Evolutionary conservation across 2,888 invertebrate species (phyloP), one percentile per base, ranked within the genome.

Genomic region (Drosophila buzzatii): DNA sequence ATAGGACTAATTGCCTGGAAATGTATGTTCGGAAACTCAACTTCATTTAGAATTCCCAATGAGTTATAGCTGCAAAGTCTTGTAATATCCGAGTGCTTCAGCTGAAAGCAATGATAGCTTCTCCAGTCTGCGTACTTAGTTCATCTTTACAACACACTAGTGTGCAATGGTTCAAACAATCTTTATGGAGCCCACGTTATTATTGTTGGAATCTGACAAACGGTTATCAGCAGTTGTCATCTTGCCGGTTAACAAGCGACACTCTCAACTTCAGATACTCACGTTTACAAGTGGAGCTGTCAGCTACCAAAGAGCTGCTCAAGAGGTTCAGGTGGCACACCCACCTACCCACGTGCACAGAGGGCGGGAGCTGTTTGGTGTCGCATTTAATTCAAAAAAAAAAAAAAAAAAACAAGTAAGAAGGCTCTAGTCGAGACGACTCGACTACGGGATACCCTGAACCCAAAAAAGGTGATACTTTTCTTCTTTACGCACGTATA

Each of bases 371-470:
- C 49, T 78, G 82, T 68, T 76, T 87, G 88, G 71, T 82, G 80
- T 85, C 84, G 76, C 79, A 79, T 84, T 90, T 90, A 88, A 84
- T 88, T 84, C 89, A 90, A 84, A 39, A 55, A 64, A 49, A 9
- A 35, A 10, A 42, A 64, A 45, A 23, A 23, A 23, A 59, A 49
- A 41, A n/a, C n/a, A n/a, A n/a, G n/a, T n/a, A n/a, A n/a, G n/a
- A n/a, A n/a, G n/a, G n/a, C n/a, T n/a, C n/a, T n/a, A n/a, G n/a
- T n/a, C n/a, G n/a, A n/a, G n/a, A n/a, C n/a, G n/a, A n/a, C n/a
- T n/a, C n/a, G n/a, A n/a, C n/a, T n/a, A n/a, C n/a, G n/a, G n/a
- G n/a, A n/a, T n/a, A n/a, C n/a, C n/a, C n/a, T n/a, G n/a, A n/a
- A n/a, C n/a, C n/a, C n/a, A n/a, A n/a, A n/a, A n/a, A n/a, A n/a